Percentiles rank a stretch among this genome's conserved stretches.
Conservation (phyloP, 2,888 invertebrate species). For the Sinelater perroti region DNA sequence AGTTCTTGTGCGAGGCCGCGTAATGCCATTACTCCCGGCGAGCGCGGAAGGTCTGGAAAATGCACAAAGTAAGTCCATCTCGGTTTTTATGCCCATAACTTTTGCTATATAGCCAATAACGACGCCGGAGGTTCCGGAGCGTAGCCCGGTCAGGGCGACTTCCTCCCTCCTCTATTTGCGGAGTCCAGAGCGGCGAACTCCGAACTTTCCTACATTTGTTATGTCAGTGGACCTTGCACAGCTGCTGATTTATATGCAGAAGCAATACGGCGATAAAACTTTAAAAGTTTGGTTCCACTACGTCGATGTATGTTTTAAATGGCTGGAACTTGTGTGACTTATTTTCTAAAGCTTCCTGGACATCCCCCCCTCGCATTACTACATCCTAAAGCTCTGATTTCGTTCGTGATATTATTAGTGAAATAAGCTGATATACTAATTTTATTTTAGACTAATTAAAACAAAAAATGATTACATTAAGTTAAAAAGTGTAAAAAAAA, state of each 20-base stretch:
- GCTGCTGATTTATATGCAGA: slow-evolving; percentile 56
- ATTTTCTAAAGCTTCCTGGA: no score
- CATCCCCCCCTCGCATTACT: no score
- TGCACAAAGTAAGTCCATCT: slow-evolving; percentile 39
- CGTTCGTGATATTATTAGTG: no score
- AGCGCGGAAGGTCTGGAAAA: no score
- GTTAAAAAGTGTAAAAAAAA: no score
- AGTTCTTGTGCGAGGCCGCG: no score
- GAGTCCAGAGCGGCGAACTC: slow-evolving; percentile 44
- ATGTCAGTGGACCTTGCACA: slow-evolving; percentile 57
- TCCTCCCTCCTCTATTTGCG: slow-evolving; percentile 39
- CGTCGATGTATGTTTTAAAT: slow-evolving; percentile 52
- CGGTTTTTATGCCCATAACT: slow-evolving; percentile 40
- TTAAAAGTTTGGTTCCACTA: slow-evolving; percentile 48
- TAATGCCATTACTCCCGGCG: no score
- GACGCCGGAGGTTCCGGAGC: slow-evolving; percentile 20
- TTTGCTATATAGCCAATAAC: slow-evolving; percentile 39
- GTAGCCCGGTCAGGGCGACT: slow-evolving; percentile 36
- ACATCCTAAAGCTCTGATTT: no score
- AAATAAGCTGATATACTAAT: no score
- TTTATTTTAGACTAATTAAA: no score
- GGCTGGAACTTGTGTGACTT: slow-evolving; percentile 26
- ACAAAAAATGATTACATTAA: no score
- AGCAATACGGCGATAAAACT: slow-evolving; percentile 56
- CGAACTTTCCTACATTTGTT: slow-evolving; percentile 57